Base-by-base conservation (phyloP, 2,113 vertebrate genomes). In the Thunnus thynnus region DNA sequence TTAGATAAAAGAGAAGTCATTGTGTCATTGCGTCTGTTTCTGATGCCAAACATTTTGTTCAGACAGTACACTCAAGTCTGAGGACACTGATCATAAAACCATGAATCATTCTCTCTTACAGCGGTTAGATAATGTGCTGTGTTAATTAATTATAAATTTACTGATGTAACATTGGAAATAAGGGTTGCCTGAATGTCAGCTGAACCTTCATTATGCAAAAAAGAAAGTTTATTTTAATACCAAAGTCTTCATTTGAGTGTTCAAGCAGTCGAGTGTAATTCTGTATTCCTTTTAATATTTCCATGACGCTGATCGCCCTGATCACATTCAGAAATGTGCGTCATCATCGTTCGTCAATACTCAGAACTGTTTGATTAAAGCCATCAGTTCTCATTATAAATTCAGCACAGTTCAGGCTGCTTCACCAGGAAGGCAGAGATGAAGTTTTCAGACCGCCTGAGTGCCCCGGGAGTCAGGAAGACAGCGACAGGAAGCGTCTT, bases 331-430 rank as follows among this genome's bases (percentile, higher is more conserved):
- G 46, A 41, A 30, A 22, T 12, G 20, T 72, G 51, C 20, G n/a
- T 58, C 58, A 50, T 71, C 54, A 10, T 46, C 58, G 65, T n/a
- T 51, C 2, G 5, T n/a, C 47, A 11, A 1, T 5, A 1, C 56
- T 69, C 50, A 18, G 46, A 36, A 22, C 27, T 11, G 70, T 20
- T 22, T 57, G 58, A 64, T 71, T 55, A 57, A 65, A 78, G 79
- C 36, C 69, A 44, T 62, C 60, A 7, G n/a, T n/a, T 57, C n/a
- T 65, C 79, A 54, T 77, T n/a, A 70, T 27, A 13, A 48, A 60
- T 17, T 2, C n/a, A 3, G n/a, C 52, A 56, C 22, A 6, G 55
- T 16, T 63, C 68, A 25, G 41, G 47, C 58, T 20, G 64, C n/a
- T 17, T 16, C 55, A 50, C 60, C 16, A 3, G 25, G 17, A 50